Evolutionary conservation across 1,140 invertebrate genomes (phyloP).

Genomic region (Drosophila teissieri): DNA sequence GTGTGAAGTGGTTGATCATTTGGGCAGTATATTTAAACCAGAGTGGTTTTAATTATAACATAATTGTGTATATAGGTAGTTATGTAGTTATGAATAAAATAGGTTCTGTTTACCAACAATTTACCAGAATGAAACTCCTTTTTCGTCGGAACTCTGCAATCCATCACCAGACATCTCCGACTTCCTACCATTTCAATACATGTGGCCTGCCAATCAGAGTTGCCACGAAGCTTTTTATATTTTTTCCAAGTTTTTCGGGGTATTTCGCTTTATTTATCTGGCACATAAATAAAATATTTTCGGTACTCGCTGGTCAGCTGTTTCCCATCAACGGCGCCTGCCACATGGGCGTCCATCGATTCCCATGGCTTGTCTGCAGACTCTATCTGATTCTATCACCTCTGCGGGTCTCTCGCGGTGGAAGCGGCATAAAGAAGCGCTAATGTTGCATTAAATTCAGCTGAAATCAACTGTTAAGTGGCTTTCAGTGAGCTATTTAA

Average conservation of each 20-base stretch:
- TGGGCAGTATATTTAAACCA: too few species aligned
- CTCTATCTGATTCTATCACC: constrained; percentile 55
- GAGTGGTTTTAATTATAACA: too few species aligned
- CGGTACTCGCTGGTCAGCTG: constrained; percentile 71
- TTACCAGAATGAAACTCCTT: neutral
- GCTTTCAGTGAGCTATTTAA: constrained; percentile 83
- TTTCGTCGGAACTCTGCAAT: constrained; percentile 22
- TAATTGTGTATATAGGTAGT: too few species aligned
- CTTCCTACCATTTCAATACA: constrained; percentile 34
- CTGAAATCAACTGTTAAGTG: constrained; percentile 82
- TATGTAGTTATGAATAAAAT: too few species aligned
- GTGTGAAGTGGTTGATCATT: neutral
- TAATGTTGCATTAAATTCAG: constrained; percentile 83
- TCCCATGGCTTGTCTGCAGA: constrained; percentile 13
- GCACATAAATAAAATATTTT: constrained; percentile 81
- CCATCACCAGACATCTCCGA: constrained; percentile 24
- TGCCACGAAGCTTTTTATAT: constrained; percentile 25
- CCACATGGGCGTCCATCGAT: constrained; percentile 56
- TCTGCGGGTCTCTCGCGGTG: constrained; percentile 8
- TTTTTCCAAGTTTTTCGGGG: constrained; percentile 19
- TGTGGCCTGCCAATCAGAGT: constrained; percentile 43
- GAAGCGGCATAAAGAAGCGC: constrained; percentile 67
- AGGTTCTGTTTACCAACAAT: too few species aligned
- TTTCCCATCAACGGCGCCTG: constrained; percentile 78
- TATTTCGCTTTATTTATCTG: constrained; percentile 68